A percentile compares a stretch with the other conserved stretches of the same genome.
phyloP scores from a whole-genome alignment of 2,797 vertebrate genomes.

The Mormyrus proboscirostris region DNA sequence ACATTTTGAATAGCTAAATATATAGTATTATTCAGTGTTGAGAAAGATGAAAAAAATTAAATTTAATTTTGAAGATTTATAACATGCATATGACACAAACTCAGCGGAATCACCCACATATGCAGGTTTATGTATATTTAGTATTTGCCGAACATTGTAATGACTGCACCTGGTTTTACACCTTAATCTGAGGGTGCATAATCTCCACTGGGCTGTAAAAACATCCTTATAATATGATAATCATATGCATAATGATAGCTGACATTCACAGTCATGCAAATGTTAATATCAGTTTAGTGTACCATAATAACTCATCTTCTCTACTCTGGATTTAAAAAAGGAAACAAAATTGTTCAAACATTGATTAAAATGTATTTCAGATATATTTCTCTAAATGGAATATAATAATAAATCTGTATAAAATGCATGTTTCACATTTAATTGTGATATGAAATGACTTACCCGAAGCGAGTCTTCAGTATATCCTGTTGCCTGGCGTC shows the following conservation, averaged over 20 bases:
- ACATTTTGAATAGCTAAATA: neutral
- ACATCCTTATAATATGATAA: neutral
- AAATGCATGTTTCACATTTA: neutral
- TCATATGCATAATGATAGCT: neutral
- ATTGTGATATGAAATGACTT: neutral
- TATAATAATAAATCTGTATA: neutral
- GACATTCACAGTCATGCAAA: neutral
- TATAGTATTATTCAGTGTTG: neutral
- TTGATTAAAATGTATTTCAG: neutral
- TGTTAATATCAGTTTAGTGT: neutral
- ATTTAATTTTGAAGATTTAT: neutral
- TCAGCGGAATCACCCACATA: neutral
- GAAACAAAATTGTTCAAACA: neutral
- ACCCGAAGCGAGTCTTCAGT: conserved; percentile 17
- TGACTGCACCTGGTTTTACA: neutral
- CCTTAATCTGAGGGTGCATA: neutral
- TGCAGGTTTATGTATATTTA: neutral
- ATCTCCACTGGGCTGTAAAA: neutral
- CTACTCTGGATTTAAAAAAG: neutral
- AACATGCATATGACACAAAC: neutral
- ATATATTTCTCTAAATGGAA: neutral
- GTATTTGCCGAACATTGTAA: neutral
- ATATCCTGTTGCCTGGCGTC: conserved; percentile 35
- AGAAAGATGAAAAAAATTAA: neutral
- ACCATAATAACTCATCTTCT: neutral